Evolutionary conservation across 2,113 vertebrate species (phyloP).

Genomic region (Monopterus albus): DNA sequence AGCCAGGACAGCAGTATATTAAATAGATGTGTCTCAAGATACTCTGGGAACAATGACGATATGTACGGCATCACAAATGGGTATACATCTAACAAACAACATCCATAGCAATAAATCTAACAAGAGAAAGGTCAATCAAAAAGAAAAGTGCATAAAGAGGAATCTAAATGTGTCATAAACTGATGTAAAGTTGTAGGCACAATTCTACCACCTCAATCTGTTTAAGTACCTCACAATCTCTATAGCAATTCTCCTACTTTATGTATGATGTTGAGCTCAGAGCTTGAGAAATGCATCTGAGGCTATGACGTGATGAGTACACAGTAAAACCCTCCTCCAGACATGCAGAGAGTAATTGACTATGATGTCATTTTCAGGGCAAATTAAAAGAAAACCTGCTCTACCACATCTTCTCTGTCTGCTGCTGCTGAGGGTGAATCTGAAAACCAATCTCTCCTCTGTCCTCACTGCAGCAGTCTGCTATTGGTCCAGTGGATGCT

Average conservation of each 20-base stretch:
- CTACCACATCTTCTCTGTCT: conserved; percentile 36
- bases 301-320: too few species aligned
- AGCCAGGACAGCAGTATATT: too few species aligned
- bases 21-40: conserved; percentile 15
- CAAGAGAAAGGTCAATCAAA: not conserved
- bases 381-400: conserved; percentile 27
- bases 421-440: conserved; percentile 46
- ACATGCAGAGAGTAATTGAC: not conserved
- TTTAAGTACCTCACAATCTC: conserved; percentile 1
- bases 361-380: not conserved
- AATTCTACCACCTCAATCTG: not conserved
- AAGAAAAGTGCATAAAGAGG: not conserved
- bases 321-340: too few species aligned
- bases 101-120: too few species aligned
- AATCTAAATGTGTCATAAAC: too few species aligned
- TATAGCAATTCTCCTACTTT: not conserved
- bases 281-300: not conserved
- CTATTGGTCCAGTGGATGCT: conserved; percentile 79
- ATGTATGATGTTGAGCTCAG: not conserved
- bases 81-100: too few species aligned
- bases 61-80: not conserved
- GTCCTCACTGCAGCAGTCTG: conserved; percentile 74
- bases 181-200: not conserved
- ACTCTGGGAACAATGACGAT: not conserved
- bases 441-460: conserved; percentile 58